Conservation (phyloP, 2,888 invertebrate genomes). For the Podabrus alpinus region DNA sequence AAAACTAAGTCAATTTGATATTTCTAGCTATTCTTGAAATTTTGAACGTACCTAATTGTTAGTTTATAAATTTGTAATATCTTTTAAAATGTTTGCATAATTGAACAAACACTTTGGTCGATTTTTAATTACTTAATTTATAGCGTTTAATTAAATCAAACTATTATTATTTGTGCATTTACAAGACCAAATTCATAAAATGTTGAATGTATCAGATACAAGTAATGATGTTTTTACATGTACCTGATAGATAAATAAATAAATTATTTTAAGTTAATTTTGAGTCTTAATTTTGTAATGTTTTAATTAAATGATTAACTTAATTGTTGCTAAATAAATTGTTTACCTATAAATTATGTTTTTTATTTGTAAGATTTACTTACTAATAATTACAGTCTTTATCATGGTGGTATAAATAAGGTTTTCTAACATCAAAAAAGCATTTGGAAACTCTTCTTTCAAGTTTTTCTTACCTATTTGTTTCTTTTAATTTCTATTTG, state of each 20-base stretch:
- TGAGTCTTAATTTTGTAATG: background rate
- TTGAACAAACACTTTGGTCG: background rate
- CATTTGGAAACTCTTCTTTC: too few relatives aligned
- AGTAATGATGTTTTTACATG: constrained; percentile 24
- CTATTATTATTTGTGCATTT: constrained; percentile 7
- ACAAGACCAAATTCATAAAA: constrained; percentile 18
- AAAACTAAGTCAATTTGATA: background rate
- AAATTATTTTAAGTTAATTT: background rate
- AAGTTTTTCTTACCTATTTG: too few relatives aligned
- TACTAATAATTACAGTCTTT: too few relatives aligned
- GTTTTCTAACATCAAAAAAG: too few relatives aligned
- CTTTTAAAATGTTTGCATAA: background rate
- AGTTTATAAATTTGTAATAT: background rate
- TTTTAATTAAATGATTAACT: background rate
- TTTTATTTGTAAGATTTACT: background rate
- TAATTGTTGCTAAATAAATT: constrained; percentile 5
- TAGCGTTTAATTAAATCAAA: constrained; percentile 1
- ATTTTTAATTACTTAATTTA: constrained; percentile 1
- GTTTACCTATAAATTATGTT: background rate
- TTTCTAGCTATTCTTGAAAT: background rate
- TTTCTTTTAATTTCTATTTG: too few relatives aligned
- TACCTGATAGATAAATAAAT: constrained; percentile 17
- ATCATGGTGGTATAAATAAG: too few relatives aligned
- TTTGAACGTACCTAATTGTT: background rate
- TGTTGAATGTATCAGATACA: constrained; percentile 22